A percentile compares a stretch with the other conserved stretches of the same genome.
phyloP scores from a whole-genome alignment of 2,888 invertebrate genomes.

The Eretmocerus hayati region DNA sequence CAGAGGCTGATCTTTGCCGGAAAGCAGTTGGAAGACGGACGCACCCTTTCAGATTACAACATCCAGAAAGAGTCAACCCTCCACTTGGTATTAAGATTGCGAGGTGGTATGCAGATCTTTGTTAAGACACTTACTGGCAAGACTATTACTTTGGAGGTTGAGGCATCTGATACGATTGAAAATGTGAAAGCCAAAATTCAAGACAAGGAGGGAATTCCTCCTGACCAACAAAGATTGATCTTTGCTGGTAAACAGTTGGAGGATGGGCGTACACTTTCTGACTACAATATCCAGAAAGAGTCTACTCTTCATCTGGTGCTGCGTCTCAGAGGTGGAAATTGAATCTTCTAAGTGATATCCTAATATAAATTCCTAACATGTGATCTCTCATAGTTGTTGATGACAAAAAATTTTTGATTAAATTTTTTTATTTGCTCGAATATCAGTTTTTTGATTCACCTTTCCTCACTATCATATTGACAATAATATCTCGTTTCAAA shows the following conservation, averaged over 20 bases:
- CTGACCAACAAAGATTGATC: conserved; percentile 78
- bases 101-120: conserved; percentile 29
- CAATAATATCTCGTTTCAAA: too few relatives aligned
- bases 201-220: conserved; percentile 53
- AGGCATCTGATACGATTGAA: conserved; percentile 26
- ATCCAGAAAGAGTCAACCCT: conserved; percentile 29
- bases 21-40: conserved; percentile 29
- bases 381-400: too few relatives aligned
- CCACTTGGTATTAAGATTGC: not conserved
- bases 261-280: conserved; percentile 83
- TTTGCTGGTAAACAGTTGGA: conserved; percentile 90
- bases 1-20: conserved; percentile 30
- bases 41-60: conserved; percentile 25
- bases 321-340: conserved; percentile 17
- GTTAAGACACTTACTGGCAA: conserved; percentile 31
- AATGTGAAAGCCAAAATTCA: conserved; percentile 28
- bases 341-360: too few relatives aligned
- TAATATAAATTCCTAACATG: too few relatives aligned
- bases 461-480: too few relatives aligned
- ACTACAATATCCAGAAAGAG: conserved; percentile 90
- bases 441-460: too few relatives aligned
- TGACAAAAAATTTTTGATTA: too few relatives aligned
- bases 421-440: too few relatives aligned
- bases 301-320: conserved; percentile 51
- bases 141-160: conserved; percentile 29